A percentile compares a stretch with the other conserved stretches of the same genome.
These are phyloP conservation scores for Larimichthys crocea DNA, from an alignment of 2,113 vertebrate species.

Conservation along the genomic window DNA sequence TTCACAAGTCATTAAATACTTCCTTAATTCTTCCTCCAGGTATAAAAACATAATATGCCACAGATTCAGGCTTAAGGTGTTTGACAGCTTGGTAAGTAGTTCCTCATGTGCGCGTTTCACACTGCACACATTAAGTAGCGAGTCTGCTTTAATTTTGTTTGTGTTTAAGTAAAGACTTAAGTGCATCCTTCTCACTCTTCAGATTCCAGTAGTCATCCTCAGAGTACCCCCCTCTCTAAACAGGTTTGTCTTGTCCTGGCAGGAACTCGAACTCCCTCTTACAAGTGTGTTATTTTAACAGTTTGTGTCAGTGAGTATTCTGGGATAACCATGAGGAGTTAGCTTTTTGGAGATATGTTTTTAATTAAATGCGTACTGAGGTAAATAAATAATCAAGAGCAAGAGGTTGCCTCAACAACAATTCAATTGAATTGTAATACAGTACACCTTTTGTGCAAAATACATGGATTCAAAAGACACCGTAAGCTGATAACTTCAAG, in stretches of 20 bases:
- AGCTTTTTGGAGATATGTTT: slow-evolving; percentile 45
- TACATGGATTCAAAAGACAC: slow-evolving; percentile 62
- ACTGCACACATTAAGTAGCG: not conserved
- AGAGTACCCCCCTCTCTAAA: slow-evolving; percentile 4
- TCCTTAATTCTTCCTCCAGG: not conserved
- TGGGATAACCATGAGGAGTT: slow-evolving; percentile 24
- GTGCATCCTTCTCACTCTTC: slow-evolving; percentile 2
- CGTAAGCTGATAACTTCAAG: slow-evolving; percentile 73
- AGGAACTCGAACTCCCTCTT: not conserved
- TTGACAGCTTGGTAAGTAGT: not conserved
- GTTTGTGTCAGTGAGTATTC: not conserved
- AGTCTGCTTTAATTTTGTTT: not conserved
- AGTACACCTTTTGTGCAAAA: slow-evolving; percentile 71
- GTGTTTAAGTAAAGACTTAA: slow-evolving; percentile 6
- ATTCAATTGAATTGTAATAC: slow-evolving; percentile 68
- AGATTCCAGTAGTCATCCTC: not conserved
- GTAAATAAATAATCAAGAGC: slow-evolving; percentile 70
- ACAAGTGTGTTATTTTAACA: not conserved
- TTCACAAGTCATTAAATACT: not conserved
- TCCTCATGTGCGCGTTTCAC: not conserved
- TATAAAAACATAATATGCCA: not conserved
- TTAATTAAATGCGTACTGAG: slow-evolving; percentile 63
- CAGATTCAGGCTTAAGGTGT: not conserved
- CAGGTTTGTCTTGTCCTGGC: not conserved
- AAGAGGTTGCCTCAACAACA: slow-evolving; percentile 62